A percentile compares a stretch with the other conserved stretches of the same genome.
Conservation (phyloP, 2,797 vertebrate species). For the Hyperoplus lanceolatus region DNA sequence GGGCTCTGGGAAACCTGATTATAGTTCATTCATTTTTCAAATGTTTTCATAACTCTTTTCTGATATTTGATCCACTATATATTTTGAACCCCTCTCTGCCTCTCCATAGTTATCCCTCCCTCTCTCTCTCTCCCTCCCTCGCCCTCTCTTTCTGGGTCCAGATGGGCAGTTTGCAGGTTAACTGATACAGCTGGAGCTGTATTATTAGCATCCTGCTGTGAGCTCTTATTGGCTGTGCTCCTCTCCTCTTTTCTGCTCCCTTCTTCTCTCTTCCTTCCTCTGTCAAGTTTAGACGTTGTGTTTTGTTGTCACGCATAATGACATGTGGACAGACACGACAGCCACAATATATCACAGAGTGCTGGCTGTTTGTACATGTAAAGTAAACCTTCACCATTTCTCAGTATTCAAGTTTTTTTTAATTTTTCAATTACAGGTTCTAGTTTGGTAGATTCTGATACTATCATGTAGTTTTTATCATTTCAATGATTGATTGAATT, state of each 20-base stretch:
- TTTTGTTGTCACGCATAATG: constrained; percentile 19
- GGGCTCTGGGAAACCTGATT: background rate
- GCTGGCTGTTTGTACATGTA: background rate
- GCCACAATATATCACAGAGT: background rate
- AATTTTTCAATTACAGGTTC: background rate
- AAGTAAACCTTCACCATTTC: background rate
- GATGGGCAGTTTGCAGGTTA: constrained; percentile 99
- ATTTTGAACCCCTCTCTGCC: constrained; percentile 18
- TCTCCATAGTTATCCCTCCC: constrained; percentile 5
- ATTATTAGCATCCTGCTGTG: constrained; percentile 99
- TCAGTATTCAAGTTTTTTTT: background rate
- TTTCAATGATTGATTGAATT: background rate
- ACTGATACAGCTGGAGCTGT: constrained; percentile 99
- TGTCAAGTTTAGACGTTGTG: constrained; percentile 63
- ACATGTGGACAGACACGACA: background rate
- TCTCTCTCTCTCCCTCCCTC: constrained; percentile 19
- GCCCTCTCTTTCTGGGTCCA: constrained; percentile 85
- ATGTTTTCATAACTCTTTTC: background rate
- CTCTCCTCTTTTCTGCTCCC: constrained; percentile 74
- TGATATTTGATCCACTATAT: background rate
- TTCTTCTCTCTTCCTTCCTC: constrained; percentile 55
- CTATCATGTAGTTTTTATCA: background rate
- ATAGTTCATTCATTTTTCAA: background rate
- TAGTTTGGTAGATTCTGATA: background rate
- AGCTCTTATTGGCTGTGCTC: constrained; percentile 95